Base-by-base conservation (phyloP, 2,888 invertebrate genomes). In the Drosophila longiperda region DNA sequence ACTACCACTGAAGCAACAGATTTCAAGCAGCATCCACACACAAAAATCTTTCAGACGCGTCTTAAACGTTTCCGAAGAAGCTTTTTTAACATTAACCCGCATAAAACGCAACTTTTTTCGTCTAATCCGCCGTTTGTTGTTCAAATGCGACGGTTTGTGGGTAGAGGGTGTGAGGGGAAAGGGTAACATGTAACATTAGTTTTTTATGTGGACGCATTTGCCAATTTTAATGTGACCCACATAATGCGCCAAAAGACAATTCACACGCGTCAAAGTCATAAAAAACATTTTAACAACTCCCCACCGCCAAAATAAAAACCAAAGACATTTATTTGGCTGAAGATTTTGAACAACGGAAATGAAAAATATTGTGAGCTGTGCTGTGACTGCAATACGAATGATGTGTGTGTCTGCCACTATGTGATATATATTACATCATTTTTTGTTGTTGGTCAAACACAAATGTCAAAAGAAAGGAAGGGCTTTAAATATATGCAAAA, bases 271-370 rank as follows among this genome's bases (percentile, higher is more conserved):
- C 70, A 75, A 71, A 60, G 66, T 64, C 63, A 75, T 74, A 66
- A 78, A 73, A 61, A 50, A 52, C 54, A 62, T 66, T 67, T 38
- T 23, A 45, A 38, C 54, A 73, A 62, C 42, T 38, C 60, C 66
- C 61, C 76, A 77, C 66, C 74, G 23, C 15, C 45, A 45, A 45
- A 23, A 45, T 45, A 15, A 8, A 77, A 78, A 74, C 77, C 71
- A 49, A 79, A 87, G 73, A 64, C 80, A 78, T 78, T 71, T 73
- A 63, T 73, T 61, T 62, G 42, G 50, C 38, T 61, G 33, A 59
- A 61, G 60, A 73, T 71, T 72, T 81, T 70, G 77, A 76, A 72
- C 76, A 87, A 73, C 81, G 87, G 83, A 87, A 85, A 81, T 77
- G 58, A 73, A 42, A 23, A 60, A 79, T 67, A 79, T 67, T 20